Percentiles rank a stretch among this genome's conserved stretches.
These are phyloP conservation scores for Microtus richardsoni DNA, from an alignment of 2,113 vertebrate species.

Conservation along the genomic window DNA sequence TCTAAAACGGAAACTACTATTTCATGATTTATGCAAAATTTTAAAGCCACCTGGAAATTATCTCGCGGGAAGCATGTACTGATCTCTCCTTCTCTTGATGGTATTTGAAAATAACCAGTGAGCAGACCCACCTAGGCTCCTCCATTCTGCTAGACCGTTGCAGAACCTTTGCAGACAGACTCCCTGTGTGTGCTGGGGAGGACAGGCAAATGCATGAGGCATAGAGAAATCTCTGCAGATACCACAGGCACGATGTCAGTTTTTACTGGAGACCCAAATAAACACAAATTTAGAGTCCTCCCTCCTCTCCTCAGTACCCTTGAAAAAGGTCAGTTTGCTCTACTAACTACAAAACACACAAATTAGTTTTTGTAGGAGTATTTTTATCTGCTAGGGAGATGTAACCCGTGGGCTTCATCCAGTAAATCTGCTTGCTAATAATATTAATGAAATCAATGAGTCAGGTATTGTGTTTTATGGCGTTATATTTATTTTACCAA, in stretches of 20 bases:
- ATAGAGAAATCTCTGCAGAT: background rate
- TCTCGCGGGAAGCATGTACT: background rate
- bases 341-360: constrained; percentile 4
- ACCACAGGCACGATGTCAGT: background rate
- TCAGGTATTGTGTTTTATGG: background rate
- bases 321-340: constrained; percentile 2
- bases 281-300: background rate
- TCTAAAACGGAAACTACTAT: background rate
- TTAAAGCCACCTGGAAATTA: constrained; percentile 12
- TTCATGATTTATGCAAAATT: background rate
- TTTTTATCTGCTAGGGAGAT: constrained; percentile 39
- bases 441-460: constrained; percentile 1
- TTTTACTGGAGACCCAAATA: constrained; percentile 23
- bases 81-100: background rate
- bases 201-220: background rate
- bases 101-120: background rate
- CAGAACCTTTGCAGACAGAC: background rate
- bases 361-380: background rate
- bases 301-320: background rate
- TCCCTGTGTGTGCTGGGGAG: background rate
- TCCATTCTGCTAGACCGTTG: background rate
- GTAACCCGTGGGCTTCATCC: background rate
- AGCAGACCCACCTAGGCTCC: background rate
- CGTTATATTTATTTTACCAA: background rate
- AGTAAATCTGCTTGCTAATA: background rate